These are phyloP conservation scores for Anoplophora glabripennis DNA, from an alignment of 1,140 invertebrate species.

Conservation along the genomic window DNA sequence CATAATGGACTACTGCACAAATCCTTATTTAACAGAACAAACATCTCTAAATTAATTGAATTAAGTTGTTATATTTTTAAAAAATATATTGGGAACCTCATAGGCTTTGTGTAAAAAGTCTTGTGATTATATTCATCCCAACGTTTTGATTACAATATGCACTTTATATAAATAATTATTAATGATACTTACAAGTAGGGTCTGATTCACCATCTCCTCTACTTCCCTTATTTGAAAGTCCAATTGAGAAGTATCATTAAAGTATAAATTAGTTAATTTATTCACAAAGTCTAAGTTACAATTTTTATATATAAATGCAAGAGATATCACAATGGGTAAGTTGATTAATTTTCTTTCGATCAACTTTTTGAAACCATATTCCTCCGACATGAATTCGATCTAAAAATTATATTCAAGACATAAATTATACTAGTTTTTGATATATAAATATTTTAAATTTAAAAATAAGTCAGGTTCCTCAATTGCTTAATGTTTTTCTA, in stretches of 20 bases:
- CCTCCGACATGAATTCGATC: constrained; percentile 40
- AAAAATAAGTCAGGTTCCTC: no score
- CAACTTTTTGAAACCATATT: constrained; percentile 32
- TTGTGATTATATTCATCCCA: no score
- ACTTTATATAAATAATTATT: neutral
- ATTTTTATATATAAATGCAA: constrained; percentile 37
- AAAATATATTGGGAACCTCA: no score
- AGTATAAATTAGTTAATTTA: constrained; percentile 33
- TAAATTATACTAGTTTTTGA: no score
- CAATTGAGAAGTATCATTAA: constrained; percentile 25
- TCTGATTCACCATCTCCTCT: constrained; percentile 33
- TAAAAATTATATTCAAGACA: constrained; percentile 20
- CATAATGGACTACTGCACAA: no score
- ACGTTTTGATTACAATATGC: constrained; percentile 1
- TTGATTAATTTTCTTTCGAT: constrained; percentile 37
- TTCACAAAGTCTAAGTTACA: constrained; percentile 35
- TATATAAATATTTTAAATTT: no score
- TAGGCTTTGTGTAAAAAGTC: no score
- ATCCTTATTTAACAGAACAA: no score
- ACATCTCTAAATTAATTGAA: no score
- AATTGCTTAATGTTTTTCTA: no score
- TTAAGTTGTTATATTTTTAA: no score
- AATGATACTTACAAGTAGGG: constrained; percentile 32
- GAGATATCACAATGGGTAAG: constrained; percentile 36
- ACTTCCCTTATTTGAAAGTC: constrained; percentile 38